A percentile compares a stretch with the other conserved stretches of the same genome.
phyloP scores from a whole-genome alignment of 2,888 invertebrate genomes.

The Conistra vaccinii region DNA sequence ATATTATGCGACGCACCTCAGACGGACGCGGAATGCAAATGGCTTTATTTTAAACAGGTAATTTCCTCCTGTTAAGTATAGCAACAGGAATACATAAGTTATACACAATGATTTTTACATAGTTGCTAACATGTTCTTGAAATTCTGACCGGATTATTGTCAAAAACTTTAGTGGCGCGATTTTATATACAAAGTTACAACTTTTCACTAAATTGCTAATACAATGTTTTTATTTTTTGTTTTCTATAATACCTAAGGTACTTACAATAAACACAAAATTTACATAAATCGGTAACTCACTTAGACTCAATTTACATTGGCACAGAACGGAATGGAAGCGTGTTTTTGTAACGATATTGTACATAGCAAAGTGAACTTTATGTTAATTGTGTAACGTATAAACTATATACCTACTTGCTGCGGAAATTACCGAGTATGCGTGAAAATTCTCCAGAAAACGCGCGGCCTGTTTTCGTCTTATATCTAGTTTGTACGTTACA shows the following conservation, averaged over 20 bases:
- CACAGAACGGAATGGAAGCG: too few relatives aligned
- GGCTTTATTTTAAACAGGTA: conserved; percentile 73
- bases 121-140: conserved; percentile 1
- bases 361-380: too few relatives aligned
- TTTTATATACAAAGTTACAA: background rate
- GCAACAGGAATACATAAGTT: conserved; percentile 55
- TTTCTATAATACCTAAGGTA: too few relatives aligned
- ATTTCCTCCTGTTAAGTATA: conserved; percentile 69
- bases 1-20: conserved; percentile 61
- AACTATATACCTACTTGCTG: too few relatives aligned
- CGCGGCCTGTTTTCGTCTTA: too few relatives aligned
- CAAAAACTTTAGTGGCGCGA: background rate
- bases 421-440: too few relatives aligned
- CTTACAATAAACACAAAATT: background rate
- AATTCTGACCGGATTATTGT: background rate
- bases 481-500: too few relatives aligned
- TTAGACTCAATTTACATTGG: too few relatives aligned
- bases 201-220: background rate
- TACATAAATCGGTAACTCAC: background rate
- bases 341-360: too few relatives aligned
- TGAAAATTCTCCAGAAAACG: too few relatives aligned
- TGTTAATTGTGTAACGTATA: too few relatives aligned
- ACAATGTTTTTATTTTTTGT: background rate
- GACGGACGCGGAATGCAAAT: conserved; percentile 71
- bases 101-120: conserved; percentile 24